phyloP scores from a whole-genome alignment of 2,113 vertebrate genomes.

The Pygoscelis adeliae region DNA sequence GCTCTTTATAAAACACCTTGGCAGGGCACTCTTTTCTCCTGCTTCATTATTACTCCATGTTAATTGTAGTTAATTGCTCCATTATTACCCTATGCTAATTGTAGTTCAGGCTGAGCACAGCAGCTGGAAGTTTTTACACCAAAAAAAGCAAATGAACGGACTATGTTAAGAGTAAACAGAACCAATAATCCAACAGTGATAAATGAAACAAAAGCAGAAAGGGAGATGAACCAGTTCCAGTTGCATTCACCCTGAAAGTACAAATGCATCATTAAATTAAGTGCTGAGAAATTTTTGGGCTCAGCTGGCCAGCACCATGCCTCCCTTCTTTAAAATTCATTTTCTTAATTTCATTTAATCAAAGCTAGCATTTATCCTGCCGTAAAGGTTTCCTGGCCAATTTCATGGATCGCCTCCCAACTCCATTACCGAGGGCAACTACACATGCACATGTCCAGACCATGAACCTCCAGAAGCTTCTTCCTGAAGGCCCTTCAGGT shows the following conservation, averaged over 20 bases:
- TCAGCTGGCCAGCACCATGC: neutral
- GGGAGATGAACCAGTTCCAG: neutral
- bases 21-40: neutral
- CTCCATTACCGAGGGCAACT: neutral
- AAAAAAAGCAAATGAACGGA: neutral
- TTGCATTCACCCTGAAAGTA: neutral
- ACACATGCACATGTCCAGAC: neutral
- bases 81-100: neutral
- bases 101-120: neutral
- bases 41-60: neutral
- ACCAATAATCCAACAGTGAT: neutral
- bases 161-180: neutral
- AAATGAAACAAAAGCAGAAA: neutral
- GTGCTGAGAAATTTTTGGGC: neutral
- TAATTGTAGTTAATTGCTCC: conserved; percentile 13
- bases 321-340: conserved; percentile 30
- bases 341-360: conserved; percentile 31
- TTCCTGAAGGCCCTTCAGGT: neutral
- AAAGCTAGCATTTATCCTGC: neutral
- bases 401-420: conserved; percentile 48
- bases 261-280: neutral
- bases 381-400: neutral
- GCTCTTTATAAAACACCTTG: neutral
- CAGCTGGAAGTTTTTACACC: neutral
- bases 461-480: neutral